Percentiles rank a stretch among this genome's conserved stretches.
Evolutionary conservation across 2,888 invertebrate genomes (phyloP).

Genomic region (Malachius bipustulatus): DNA sequence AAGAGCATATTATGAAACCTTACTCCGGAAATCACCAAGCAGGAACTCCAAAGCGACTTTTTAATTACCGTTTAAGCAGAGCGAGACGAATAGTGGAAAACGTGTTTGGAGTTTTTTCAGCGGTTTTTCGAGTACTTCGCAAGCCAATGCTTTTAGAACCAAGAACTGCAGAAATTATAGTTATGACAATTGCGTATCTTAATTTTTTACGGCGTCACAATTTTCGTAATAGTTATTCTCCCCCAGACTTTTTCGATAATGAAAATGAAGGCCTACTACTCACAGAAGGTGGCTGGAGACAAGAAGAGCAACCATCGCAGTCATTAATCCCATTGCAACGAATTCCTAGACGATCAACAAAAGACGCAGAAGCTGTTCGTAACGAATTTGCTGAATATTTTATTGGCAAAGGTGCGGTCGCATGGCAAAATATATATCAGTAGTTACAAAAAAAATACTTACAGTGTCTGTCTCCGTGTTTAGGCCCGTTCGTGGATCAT

Average conservation of each 20-base stretch:
- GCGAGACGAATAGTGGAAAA: constrained; percentile 19
- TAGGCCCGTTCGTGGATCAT: no score
- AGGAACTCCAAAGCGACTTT: constrained; percentile 16
- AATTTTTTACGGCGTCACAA: constrained; percentile 20
- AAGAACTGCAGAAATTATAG: constrained; percentile 21
- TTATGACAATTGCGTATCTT: constrained; percentile 26
- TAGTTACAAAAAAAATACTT: no score
- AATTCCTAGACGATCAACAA: constrained; percentile 9
- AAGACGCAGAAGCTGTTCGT: constrained; percentile 18
- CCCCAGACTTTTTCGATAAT: constrained; percentile 20
- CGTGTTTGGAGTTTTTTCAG: constrained; percentile 16
- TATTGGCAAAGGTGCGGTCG: no score
- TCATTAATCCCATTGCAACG: constrained; percentile 17
- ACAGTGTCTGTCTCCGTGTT: no score
- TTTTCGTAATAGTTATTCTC: constrained; percentile 20
- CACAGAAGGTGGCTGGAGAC: constrained; percentile 11
- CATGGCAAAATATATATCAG: no score
- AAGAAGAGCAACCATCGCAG: constrained; percentile 14
- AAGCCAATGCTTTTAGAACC: constrained; percentile 23
- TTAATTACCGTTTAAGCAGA: constrained; percentile 16
- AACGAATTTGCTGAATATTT: constrained; percentile 21
- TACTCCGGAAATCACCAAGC: constrained; percentile 15
- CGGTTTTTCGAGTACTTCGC: constrained; percentile 24
- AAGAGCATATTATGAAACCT: constrained; percentile 18
- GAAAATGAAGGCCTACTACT: not conserved